Base-by-base conservation (phyloP, 1,140 invertebrate species). In the Sinonovacula constricta region DNA sequence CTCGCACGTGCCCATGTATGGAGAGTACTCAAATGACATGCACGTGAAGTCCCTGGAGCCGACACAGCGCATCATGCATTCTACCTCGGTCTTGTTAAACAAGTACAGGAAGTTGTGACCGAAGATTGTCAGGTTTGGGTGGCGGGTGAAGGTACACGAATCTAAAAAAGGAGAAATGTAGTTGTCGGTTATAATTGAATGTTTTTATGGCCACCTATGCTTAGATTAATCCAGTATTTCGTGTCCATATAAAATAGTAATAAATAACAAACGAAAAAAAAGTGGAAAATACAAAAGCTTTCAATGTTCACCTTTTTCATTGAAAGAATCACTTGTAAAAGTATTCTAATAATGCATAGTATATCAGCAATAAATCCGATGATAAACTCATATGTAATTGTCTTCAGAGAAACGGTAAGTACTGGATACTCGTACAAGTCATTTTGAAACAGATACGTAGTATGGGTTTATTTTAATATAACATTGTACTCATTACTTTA, bases 81-180 rank as follows among this genome's bases (percentile, higher is more conserved):
- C 14, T 33, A 63, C 71, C 14, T 15, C 30, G 1, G 33, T 63
- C 49, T 74, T 62, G 2, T 56, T 15, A 24, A 45, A 54, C 30
- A 74, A 18, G 26, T 74, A 65, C 39, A 74, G 53, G 45, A 49
- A 63, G 45, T 74, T 65, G 45, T 74, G 15, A n/a, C 59, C 56
- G 12, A 30, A 22, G 10, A 74, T 74, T 18, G 24, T 54, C 39
- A 7, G 34, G 57, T 74, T 62, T 24, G 15, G 14, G 33, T 53
- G 65, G 18, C 14, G 12, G 10, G 30, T 26, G 30, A 74, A 74
- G 24, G 24, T 33, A 39, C 71, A 74, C 26, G 49, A 28, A n/a
- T 60, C 71, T 74, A 31, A 2, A 56, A 56, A 3, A 53, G 7
- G 24, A 18, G 18, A 18, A 18, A 18, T 18, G 39, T 18, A 10